phyloP scores from a whole-genome alignment of 2,888 invertebrate species.

The Campoplex nolae region DNA sequence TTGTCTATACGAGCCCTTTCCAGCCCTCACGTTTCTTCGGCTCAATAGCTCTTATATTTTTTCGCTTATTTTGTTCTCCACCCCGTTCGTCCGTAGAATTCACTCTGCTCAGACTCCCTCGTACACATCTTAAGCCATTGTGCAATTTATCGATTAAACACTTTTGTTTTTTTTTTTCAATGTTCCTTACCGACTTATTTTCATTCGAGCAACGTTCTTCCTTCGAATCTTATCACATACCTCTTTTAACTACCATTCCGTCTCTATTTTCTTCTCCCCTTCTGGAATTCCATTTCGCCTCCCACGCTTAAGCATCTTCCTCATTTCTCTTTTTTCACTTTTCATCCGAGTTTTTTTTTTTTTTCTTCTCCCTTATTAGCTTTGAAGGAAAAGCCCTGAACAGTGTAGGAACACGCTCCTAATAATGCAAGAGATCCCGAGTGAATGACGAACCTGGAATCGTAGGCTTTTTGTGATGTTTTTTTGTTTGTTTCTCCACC shows the following conservation, averaged over 20 bases:
- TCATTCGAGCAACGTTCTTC: constrained; percentile 2
- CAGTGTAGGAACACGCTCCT: not conserved
- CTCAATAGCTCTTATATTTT: constrained; percentile 31
- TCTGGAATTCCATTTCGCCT: constrained; percentile 12
- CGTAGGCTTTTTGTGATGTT: not conserved
- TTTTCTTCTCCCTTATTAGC: constrained; percentile 8
- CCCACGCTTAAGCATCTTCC: not conserved
- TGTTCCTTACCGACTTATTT: not conserved
- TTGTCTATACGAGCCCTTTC: not conserved
- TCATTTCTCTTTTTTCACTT: not conserved
- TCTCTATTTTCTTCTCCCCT: not conserved
- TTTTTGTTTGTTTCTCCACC: not conserved
- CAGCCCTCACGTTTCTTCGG: constrained; percentile 8
- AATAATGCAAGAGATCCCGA: constrained; percentile 28
- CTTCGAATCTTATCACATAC: not conserved
- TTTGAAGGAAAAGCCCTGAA: not conserved
- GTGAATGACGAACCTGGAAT: constrained; percentile 12
- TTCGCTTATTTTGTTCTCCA: constrained; percentile 12
- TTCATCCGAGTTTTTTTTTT: not conserved
- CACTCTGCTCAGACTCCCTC: not conserved
- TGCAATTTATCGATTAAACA: constrained; percentile 24
- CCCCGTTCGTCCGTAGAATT: constrained; percentile 6
- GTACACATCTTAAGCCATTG: constrained; percentile 6
- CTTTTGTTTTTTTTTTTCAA: not conserved
- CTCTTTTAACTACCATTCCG: constrained; percentile 7